A percentile compares a stretch with the other conserved stretches of the same genome.
Conservation (phyloP, 1,140 invertebrate species). For the Scaptomyza hsui region DNA sequence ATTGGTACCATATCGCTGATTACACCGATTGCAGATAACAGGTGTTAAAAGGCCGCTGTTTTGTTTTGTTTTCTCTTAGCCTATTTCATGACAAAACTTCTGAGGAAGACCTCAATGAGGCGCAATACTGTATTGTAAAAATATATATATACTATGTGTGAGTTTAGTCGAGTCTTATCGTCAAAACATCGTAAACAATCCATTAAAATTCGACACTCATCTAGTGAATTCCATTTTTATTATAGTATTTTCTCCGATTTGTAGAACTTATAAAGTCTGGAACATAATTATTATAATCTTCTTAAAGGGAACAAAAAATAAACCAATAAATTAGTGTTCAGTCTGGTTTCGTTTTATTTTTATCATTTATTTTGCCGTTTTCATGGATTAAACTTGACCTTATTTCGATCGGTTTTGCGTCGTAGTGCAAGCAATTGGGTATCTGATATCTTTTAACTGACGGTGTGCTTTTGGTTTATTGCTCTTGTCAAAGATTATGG, state of each 20-base stretch:
- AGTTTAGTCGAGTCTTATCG: background rate
- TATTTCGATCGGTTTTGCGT: no score
- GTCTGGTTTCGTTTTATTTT: no score
- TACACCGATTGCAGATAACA: conserved; percentile 18
- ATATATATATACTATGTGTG: no score
- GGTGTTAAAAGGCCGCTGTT: background rate
- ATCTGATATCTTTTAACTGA: background rate
- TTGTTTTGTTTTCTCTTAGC: background rate
- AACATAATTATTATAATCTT: no score
- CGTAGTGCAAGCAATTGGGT: background rate
- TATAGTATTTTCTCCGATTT: no score
- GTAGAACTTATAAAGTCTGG: no score
- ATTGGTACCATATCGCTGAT: conserved; percentile 4
- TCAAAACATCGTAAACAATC: background rate
- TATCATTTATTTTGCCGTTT: no score
- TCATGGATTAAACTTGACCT: no score
- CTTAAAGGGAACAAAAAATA: no score
- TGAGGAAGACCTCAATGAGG: conserved; percentile 26
- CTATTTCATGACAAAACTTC: conserved; percentile 22
- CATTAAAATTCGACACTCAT: background rate
- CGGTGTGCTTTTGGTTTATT: background rate
- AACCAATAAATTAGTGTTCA: no score
- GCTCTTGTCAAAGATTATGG: background rate
- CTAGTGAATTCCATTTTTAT: background rate
- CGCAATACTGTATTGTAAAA: conserved; percentile 20